Conservation (phyloP, 37 sponge, comb jelly and placozoan species). For the Hormiphora californensis region DNA sequence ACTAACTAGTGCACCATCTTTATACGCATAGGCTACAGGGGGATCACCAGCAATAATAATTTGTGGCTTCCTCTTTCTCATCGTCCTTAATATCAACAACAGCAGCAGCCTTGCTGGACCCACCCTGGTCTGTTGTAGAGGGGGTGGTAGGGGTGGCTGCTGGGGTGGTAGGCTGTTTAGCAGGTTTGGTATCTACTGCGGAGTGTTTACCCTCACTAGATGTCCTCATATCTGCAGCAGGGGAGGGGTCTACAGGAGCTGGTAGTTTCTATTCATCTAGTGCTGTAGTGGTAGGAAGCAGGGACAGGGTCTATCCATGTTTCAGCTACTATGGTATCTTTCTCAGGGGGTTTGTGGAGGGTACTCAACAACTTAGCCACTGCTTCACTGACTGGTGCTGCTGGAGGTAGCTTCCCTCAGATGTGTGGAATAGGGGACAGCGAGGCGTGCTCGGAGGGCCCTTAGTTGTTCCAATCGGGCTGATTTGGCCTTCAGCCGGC, state of each 20-base stretch:
- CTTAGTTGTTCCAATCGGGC: conserved; percentile 1
- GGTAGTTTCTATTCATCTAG: not conserved
- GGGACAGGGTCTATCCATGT: not conserved
- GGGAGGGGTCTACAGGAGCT: not conserved
- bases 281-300: not conserved
- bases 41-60: conserved; percentile 49
- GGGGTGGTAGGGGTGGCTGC: not conserved
- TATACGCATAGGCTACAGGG: conserved; percentile 31
- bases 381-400: conserved; percentile 21
- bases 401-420: not conserved
- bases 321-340: conserved; percentile 3
- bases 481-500: conserved; percentile 42
- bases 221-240: conserved; percentile 29
- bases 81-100: too few species aligned
- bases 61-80: too few species aligned
- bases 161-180: not conserved
- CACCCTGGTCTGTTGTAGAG: conserved; percentile 38
- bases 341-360: not conserved
- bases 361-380: not conserved
- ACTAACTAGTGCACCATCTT: conserved; percentile 27
- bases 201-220: too few species aligned
- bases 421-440: conserved; percentile 20
- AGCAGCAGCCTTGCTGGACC: too few species aligned
- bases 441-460: not conserved
- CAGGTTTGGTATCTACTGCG: not conserved